Evolutionary conservation across 2,797 vertebrate genomes (phyloP).

Genomic region (Platyrinchus mystaceus): DNA sequence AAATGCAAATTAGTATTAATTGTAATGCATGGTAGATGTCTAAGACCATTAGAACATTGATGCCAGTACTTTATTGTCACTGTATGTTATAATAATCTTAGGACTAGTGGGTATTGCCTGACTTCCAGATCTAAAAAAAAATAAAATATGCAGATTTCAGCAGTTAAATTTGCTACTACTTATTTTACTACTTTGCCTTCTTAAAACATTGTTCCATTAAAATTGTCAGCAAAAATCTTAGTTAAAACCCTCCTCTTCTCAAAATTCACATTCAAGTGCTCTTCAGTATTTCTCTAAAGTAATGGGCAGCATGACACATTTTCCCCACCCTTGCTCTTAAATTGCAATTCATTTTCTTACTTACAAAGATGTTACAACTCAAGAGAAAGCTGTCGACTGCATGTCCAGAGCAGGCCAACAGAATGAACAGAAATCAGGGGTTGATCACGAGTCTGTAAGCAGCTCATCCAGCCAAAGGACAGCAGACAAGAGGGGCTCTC

Average conservation of each 20-base stretch:
- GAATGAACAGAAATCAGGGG: conserved; percentile 28
- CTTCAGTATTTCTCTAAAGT: background rate
- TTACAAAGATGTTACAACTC: conserved; percentile 35
- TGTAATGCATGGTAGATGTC: background rate
- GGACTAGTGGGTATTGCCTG: background rate
- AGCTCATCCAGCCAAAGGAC: background rate
- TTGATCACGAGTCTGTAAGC: background rate
- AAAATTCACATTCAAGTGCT: background rate
- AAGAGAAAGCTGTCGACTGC: background rate
- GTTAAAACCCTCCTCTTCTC: background rate
- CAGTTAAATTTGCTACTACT: background rate
- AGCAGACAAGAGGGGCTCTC: background rate
- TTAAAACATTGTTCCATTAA: background rate
- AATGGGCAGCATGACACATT: background rate
- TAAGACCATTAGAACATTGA: background rate
- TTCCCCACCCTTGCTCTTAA: background rate
- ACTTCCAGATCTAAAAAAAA: background rate
- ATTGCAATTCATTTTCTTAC: conserved; percentile 2
- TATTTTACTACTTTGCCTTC: background rate
- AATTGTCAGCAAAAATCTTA: background rate
- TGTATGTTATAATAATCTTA: background rate
- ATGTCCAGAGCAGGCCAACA: background rate
- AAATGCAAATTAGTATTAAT: background rate
- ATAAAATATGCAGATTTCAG: background rate
- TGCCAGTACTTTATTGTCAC: background rate